phyloP scores from a whole-genome alignment of 2,888 invertebrate genomes.

The Pasiphila rectangulata region DNA sequence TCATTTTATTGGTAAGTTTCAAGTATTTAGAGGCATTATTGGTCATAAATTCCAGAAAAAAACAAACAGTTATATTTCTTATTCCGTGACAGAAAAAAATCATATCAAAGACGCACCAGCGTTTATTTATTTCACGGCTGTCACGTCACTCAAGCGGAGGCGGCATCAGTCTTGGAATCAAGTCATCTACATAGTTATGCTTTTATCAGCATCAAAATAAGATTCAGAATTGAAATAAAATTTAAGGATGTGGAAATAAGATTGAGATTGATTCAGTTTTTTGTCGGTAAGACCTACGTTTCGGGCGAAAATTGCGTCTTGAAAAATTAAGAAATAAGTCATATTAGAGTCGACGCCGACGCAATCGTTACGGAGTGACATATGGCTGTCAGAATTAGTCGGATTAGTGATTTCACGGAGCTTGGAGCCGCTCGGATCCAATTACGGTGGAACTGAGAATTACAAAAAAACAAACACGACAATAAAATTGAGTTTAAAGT shows the following conservation, averaged over 20 bases:
- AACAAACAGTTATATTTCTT: too few relatives aligned
- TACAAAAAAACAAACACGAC: constrained; percentile 64
- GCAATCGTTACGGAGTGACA: constrained; percentile 72
- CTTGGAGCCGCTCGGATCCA: constrained; percentile 67
- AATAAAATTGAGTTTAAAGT: constrained; percentile 58
- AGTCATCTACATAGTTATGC: constrained; percentile 22
- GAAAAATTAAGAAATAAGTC: constrained; percentile 33
- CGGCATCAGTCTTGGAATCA: constrained; percentile 47
- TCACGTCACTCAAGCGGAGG: constrained; percentile 51
- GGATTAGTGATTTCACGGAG: constrained; percentile 80
- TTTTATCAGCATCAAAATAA: constrained; percentile 21
- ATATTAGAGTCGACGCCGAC: constrained; percentile 40
- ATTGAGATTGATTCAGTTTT: constrained; percentile 1
- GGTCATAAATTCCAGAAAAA: constrained; percentile 27
- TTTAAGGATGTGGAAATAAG: not conserved
- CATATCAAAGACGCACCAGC: constrained; percentile 37
- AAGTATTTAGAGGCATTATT: constrained; percentile 18
- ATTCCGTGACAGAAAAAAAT: constrained; percentile 27
- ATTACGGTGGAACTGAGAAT: constrained; percentile 72
- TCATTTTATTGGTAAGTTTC: not conserved
- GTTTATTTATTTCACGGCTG: constrained; percentile 63
- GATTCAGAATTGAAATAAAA: constrained; percentile 5
- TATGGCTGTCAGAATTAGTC: constrained; percentile 80
- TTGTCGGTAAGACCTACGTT: constrained; percentile 25
- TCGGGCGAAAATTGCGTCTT: constrained; percentile 27